phyloP scores from a whole-genome alignment of 2,888 invertebrate species.

The Dyspetes luteomarginatus region DNA sequence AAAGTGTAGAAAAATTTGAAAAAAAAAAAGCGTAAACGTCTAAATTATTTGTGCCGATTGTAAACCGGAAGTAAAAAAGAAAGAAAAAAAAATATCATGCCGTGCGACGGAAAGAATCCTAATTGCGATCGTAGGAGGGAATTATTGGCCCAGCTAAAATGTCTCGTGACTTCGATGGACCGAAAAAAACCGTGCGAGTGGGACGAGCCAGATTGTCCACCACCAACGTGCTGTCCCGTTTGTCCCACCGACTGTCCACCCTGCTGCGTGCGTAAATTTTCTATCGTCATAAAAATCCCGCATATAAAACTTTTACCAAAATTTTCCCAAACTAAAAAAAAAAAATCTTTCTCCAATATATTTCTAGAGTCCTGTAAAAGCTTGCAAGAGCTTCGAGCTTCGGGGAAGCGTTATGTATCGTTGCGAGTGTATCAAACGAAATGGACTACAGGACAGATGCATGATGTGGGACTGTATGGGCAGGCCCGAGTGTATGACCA shows the following conservation, averaged over 20 bases:
- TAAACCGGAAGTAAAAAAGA: not conserved
- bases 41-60: slow-evolving; percentile 55
- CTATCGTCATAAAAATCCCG: not conserved
- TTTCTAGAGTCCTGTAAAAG: slow-evolving; percentile 74
- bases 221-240: slow-evolving; percentile 71
- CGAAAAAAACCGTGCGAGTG: slow-evolving; percentile 81
- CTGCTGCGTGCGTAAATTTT: slow-evolving; percentile 71
- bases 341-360: not conserved
- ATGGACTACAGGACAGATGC: slow-evolving; percentile 83
- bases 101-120: slow-evolving; percentile 80
- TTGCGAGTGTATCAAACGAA: slow-evolving; percentile 82
- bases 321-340: not conserved
- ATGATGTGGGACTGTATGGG: slow-evolving; percentile 80
- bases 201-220: slow-evolving; percentile 77
- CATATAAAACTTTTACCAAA: slow-evolving; percentile 19
- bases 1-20: slow-evolving; percentile 16
- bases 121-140: slow-evolving; percentile 78
- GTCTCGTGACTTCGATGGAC: slow-evolving; percentile 80
- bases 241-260: slow-evolving; percentile 64
- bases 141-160: slow-evolving; percentile 78
- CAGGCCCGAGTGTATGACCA: slow-evolving; percentile 81
- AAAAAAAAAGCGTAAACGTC: slow-evolving; percentile 53
- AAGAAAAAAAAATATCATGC: slow-evolving; percentile 72
- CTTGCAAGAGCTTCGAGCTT: slow-evolving; percentile 79
- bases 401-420: slow-evolving; percentile 78